phyloP scores from a whole-genome alignment of 35 echinoderm and acorn worm genomes.

The Lytechinus pictus region DNA sequence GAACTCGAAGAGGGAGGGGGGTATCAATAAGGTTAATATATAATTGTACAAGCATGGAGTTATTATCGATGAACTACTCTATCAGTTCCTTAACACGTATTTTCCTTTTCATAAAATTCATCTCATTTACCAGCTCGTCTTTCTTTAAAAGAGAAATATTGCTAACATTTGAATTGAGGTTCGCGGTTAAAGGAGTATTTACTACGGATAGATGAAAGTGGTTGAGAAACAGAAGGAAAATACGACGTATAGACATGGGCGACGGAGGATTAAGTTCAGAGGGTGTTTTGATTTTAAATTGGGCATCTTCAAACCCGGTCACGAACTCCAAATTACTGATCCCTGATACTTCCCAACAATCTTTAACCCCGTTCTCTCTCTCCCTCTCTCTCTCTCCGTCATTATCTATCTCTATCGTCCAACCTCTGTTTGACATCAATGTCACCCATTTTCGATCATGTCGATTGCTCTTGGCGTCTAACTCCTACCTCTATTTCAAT shows the following conservation, averaged over 20 bases:
- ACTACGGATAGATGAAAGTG: background rate
- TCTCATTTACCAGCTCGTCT: background rate
- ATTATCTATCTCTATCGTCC: background rate
- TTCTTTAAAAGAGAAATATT: background rate
- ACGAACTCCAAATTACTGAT: background rate
- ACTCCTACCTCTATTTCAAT: background rate
- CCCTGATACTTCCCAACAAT: background rate
- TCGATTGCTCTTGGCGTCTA: background rate
- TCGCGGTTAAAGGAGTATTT: background rate
- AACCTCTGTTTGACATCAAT: background rate
- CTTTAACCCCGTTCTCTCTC: background rate
- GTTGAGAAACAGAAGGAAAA: background rate
- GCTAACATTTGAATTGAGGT: background rate
- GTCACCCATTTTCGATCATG: background rate
- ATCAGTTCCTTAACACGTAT: background rate
- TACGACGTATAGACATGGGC: background rate
- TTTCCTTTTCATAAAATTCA: background rate
- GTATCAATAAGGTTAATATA: background rate
- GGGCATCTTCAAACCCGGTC: background rate
- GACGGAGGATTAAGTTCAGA: background rate
- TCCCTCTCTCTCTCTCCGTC: background rate
- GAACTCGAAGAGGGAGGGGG: background rate
- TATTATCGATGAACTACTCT: background rate
- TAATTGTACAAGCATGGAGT: background rate
- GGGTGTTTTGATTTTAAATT: conserved; percentile 12